phyloP scores from a whole-genome alignment of 2,113 vertebrate genomes.

The Patagioenas fasciata region DNA sequence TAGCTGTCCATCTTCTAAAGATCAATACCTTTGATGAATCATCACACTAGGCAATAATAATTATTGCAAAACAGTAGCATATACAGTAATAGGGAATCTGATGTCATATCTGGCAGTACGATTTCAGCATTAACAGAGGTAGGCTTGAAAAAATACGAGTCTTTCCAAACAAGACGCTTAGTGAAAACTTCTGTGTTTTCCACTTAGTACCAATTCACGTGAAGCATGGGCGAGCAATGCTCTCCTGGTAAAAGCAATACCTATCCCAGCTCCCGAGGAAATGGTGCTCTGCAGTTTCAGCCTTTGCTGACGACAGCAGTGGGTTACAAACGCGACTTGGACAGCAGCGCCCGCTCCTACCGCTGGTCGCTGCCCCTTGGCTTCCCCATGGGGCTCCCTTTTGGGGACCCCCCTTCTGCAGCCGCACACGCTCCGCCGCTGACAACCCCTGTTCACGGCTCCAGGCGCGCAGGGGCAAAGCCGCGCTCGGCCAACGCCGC shows the following conservation, averaged over 20 bases:
- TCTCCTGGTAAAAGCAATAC: background rate
- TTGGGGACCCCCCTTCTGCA: background rate
- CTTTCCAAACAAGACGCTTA: background rate
- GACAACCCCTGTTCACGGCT: background rate
- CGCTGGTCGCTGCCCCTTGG: background rate
- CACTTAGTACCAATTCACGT: background rate
- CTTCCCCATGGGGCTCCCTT: background rate
- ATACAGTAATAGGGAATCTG: conserved; percentile 26
- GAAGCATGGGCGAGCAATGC: background rate
- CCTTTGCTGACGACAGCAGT: background rate
- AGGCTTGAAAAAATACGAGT: background rate
- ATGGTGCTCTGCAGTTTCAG: background rate
- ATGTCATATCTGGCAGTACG: background rate
- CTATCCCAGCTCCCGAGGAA: background rate
- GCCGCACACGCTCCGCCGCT: background rate
- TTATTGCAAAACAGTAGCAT: conserved; percentile 48
- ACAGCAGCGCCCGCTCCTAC: background rate
- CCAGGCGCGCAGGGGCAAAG: background rate
- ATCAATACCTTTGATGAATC: conserved; percentile 68
- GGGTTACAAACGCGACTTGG: background rate
- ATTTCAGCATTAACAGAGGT: conserved; percentile 13
- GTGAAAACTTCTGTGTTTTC: conserved; percentile 37
- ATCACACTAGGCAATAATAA: conserved; percentile 27
- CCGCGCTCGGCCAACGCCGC: background rate
- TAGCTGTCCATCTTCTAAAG: conserved; percentile 50